phyloP scores from a whole-genome alignment of 2,113 vertebrate genomes.

The Trematocara unimaculatum region DNA sequence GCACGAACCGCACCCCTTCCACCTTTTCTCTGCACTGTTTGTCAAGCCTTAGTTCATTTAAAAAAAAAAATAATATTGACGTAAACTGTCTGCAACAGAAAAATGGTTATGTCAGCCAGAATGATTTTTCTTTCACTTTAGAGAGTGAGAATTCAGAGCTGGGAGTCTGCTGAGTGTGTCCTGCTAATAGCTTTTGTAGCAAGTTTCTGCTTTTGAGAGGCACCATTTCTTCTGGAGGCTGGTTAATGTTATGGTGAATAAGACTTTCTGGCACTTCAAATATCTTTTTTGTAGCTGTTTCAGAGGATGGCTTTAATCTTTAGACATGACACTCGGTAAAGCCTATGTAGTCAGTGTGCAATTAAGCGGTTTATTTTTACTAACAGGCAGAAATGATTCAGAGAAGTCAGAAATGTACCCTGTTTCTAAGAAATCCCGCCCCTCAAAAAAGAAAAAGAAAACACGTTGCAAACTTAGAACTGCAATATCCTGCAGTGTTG shows the following conservation, averaged over 20 bases:
- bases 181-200: conserved; percentile 4
- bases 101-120: conserved; percentile 24
- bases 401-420: not conserved
- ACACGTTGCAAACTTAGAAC: not conserved
- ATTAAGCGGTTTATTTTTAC: not conserved
- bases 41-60: not conserved
- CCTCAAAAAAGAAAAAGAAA: not conserved
- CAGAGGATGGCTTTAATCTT: not conserved
- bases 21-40: conserved; percentile 56
- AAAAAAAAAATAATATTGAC: not conserved
- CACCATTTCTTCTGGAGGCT: not conserved
- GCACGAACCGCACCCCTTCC: conserved; percentile 50
- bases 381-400: not conserved
- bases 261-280: conserved; percentile 4
- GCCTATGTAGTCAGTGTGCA: not conserved
- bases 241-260: not conserved
- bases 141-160: not conserved
- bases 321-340: not conserved
- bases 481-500: not conserved
- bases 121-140: not conserved
- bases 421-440: not conserved
- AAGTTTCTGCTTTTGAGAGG: not conserved
- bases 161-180: not conserved
- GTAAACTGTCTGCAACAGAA: conserved; percentile 12
- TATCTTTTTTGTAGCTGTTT: conserved; percentile 2